Conservation (phyloP, 2,113 vertebrate species). For the Bambusicola thoracicus region DNA sequence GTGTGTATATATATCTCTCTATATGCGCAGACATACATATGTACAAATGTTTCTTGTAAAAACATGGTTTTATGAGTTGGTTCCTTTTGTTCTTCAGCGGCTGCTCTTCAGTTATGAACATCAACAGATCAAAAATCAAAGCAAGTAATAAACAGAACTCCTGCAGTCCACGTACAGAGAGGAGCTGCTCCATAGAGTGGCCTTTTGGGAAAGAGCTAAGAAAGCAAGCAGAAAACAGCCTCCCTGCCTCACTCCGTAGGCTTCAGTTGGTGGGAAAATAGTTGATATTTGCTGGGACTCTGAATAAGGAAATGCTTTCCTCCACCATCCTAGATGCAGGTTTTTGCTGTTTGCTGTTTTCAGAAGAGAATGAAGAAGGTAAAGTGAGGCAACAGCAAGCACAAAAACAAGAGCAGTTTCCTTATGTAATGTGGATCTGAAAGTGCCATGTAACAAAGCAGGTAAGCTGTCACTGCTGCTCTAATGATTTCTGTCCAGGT, state of each 20-base stretch:
- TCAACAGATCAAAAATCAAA: background rate
- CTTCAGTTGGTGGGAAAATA: background rate
- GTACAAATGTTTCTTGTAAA: background rate
- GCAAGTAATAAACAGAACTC: background rate
- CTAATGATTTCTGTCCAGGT: rapidly evolving
- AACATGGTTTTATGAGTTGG: background rate
- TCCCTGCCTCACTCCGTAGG: background rate
- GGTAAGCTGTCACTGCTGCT: background rate
- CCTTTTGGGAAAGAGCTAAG: background rate
- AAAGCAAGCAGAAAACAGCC: background rate
- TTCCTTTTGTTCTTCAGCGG: background rate
- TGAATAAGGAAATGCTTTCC: background rate
- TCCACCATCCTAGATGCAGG: background rate
- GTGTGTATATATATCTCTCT: background rate
- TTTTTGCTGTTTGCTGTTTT: background rate
- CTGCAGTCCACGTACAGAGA: background rate
- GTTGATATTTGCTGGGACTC: background rate
- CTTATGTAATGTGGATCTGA: background rate
- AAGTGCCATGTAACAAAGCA: background rate
- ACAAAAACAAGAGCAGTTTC: background rate
- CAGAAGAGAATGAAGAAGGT: background rate
- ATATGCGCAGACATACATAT: background rate
- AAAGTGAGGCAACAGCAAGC: background rate
- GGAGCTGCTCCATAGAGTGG: background rate
- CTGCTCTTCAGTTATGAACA: slow-evolving; percentile 1